Evolutionary conservation across 2,888 invertebrate species (phyloP).

Genomic region (Lutraria lutraria): DNA sequence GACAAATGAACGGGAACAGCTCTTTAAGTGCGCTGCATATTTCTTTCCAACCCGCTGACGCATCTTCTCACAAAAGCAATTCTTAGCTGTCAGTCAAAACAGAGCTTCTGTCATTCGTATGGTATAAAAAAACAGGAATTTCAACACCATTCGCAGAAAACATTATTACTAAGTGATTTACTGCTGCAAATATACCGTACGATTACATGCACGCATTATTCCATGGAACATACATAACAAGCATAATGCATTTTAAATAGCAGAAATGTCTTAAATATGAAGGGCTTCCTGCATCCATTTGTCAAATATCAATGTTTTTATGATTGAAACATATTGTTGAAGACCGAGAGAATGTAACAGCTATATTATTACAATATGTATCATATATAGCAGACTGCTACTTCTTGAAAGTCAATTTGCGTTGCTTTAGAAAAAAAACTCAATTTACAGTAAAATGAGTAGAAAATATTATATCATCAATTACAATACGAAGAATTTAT

Average conservation of each 20-base stretch:
- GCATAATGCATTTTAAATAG: not conserved
- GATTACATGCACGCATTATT: not conserved
- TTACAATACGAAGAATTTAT: too few relatives aligned
- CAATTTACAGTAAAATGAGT: not conserved
- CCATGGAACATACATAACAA: not conserved
- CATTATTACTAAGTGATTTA: constrained; percentile 18
- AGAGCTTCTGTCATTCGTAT: constrained; percentile 24
- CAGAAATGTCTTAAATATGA: not conserved
- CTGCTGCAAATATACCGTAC: not conserved
- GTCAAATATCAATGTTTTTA: not conserved
- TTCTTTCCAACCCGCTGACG: constrained; percentile 17
- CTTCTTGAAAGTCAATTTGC: not conserved
- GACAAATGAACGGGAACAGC: constrained; percentile 36
- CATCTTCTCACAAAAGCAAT: constrained; percentile 26
- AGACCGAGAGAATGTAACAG: not conserved
- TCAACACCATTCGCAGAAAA: constrained; percentile 16
- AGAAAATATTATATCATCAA: not conserved
- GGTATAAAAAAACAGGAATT: constrained; percentile 21
- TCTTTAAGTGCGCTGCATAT: not conserved
- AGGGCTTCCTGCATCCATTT: not conserved
- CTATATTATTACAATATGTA: not conserved
- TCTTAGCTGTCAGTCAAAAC: constrained; percentile 35
- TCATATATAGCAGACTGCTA: not conserved
- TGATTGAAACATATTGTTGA: constrained; percentile 10
- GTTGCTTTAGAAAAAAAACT: not conserved